Evolutionary conservation across 2,797 vertebrate species (phyloP).

Genomic region (Xiphorhynchus erythropygius): DNA sequence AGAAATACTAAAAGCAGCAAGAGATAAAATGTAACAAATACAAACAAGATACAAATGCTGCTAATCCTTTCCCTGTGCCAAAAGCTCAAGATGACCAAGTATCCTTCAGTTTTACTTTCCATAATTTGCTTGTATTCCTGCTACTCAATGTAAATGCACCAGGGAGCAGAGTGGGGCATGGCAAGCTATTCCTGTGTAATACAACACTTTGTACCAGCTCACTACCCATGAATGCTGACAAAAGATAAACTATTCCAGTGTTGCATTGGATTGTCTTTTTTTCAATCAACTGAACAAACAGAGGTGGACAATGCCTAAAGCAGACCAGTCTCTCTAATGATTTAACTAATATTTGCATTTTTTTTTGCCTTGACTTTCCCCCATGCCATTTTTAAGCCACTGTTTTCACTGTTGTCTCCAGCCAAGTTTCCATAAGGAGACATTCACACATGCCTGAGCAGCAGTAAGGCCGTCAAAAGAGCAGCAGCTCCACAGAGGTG

Average conservation of each 20-base stretch:
- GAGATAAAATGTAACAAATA: neutral
- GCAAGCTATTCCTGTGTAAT: neutral
- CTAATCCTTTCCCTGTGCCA: neutral
- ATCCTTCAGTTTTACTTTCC: neutral
- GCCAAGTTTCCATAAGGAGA: slow-evolving; percentile 44
- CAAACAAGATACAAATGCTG: neutral
- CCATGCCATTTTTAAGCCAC: slow-evolving; percentile 13
- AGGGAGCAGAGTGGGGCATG: neutral
- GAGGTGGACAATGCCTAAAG: neutral
- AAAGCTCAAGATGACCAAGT: neutral
- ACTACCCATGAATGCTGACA: neutral
- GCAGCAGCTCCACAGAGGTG: neutral
- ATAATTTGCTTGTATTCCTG: neutral
- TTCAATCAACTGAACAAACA: neutral
- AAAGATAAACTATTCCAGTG: neutral
- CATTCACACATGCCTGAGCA: slow-evolving; percentile 41
- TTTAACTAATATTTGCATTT: neutral
- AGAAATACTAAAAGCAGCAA: neutral
- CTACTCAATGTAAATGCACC: neutral
- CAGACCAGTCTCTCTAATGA: neutral
- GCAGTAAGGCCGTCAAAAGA: slow-evolving; percentile 34
- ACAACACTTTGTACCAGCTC: neutral
- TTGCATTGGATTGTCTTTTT: neutral
- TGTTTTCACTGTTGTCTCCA: slow-evolving; percentile 32
- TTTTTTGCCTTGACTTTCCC: neutral